phyloP scores from a whole-genome alignment of 2,888 invertebrate genomes.

The Acheta domesticus region DNA sequence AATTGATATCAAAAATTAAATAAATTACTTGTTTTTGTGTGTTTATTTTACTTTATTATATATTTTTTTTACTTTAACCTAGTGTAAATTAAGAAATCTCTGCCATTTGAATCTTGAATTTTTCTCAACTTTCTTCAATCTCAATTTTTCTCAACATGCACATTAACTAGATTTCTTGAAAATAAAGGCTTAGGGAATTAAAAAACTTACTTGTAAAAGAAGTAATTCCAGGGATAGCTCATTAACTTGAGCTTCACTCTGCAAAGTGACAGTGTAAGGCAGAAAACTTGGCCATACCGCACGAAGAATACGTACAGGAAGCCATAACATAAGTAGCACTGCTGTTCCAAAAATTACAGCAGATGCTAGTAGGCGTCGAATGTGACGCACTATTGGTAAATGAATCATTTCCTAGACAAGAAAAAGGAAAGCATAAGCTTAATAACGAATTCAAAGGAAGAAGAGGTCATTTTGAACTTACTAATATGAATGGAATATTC shows the following conservation, averaged over 20 bases:
- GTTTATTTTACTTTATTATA: too few species aligned
- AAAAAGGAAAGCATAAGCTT: slow-evolving; percentile 25
- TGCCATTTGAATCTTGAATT: too few species aligned
- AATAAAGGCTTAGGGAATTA: too few species aligned
- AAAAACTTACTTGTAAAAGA: slow-evolving; percentile 65
- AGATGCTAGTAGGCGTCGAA: slow-evolving; percentile 85
- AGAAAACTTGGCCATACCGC: slow-evolving; percentile 80
- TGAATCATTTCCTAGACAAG: slow-evolving; percentile 88
- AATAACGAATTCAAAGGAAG: background rate
- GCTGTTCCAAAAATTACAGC: slow-evolving; percentile 95
- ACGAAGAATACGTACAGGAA: slow-evolving; percentile 85
- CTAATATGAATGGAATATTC: too few species aligned
- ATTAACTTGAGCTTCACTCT: slow-evolving; percentile 81
- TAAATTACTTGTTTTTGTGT: background rate
- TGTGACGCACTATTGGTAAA: slow-evolving; percentile 85
- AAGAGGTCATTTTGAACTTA: too few species aligned
- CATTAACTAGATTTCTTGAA: too few species aligned
- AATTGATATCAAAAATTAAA: background rate
- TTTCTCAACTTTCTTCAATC: too few species aligned
- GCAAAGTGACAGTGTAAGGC: slow-evolving; percentile 87
- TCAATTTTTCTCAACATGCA: too few species aligned
- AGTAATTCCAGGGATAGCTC: slow-evolving; percentile 91
- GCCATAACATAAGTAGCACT: slow-evolving; percentile 92
- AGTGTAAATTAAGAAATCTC: too few species aligned
- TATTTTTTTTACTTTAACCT: too few species aligned